Base-by-base conservation (phyloP, 64 coral and sea anemone species). In the Porites australiensis region DNA sequence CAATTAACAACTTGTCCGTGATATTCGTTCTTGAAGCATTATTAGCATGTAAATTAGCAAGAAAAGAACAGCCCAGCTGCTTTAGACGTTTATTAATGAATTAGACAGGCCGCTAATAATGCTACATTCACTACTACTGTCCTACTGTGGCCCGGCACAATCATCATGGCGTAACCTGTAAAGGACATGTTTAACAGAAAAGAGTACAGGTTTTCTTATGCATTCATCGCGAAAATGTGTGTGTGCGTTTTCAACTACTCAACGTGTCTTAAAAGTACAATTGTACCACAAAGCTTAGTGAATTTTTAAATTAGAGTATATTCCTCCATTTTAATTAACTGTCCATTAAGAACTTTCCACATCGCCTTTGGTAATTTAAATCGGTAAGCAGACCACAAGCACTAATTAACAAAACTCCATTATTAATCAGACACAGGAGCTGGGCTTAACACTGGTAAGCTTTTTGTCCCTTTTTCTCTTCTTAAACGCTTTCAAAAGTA, bases 1-100 rank as follows among this genome's bases (percentile, higher is more conserved):
- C 68, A 84, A 84, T 84, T 84, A 84, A 84, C 81, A 84, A 68
- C 81, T 68, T 43, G 81, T 23, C 81, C 63, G 81, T 84, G 81
- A 84, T 84, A 84, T 84, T 84, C 62, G 81, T 84, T 22, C 78
- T 81, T 46, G 58, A 81, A 60, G 77, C 77, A 81, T 63, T 81
- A 81, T 81, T 84, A 50, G 81, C 81, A 84, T 84, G 81, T 45
- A 84, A 84, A 84, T 84, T 78, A 78, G 63, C 45, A 14, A 65
- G 27, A 75, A 84, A 68, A 84, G 81, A 0, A 84, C 81, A 84
- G 47, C 43, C 63, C 81, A 68, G 81, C 81, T 84, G 81, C 63
- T 16, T 13, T 68, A 8, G 3, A 64, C 61, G 44, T 65, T 68
- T 84, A 67, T 84, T 83, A 67, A 84, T 69, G 81, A 64, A 67